A percentile compares a stretch with the other conserved stretches of the same genome.
These are phyloP conservation scores for Glossophaga mutica DNA, from an alignment of 2,797 vertebrate genomes.

Conservation along the genomic window DNA sequence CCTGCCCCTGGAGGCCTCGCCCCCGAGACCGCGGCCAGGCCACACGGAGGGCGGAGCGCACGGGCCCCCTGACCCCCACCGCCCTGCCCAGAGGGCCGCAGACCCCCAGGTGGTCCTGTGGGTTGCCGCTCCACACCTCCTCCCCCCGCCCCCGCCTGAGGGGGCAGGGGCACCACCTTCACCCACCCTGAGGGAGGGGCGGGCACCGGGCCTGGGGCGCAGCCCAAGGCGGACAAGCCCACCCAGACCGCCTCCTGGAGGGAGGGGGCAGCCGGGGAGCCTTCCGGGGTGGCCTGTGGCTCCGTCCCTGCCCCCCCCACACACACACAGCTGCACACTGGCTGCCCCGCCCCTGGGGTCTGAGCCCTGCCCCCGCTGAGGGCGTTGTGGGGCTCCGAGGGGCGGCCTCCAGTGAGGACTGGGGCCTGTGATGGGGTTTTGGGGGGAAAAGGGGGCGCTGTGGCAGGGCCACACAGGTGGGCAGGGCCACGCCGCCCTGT, in stretches of 20 bases:
- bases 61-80: background rate
- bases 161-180: too few relatives aligned
- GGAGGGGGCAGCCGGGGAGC: background rate
- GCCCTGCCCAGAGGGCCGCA: background rate
- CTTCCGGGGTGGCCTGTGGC: background rate
- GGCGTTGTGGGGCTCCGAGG: background rate
- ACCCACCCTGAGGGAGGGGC: fast-evolving
- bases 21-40: background rate
- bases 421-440: background rate
- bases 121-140: background rate
- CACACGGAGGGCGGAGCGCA: background rate
- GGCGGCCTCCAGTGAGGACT: background rate
- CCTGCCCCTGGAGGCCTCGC: background rate
- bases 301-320: background rate
- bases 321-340: background rate
- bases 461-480: too few relatives aligned
- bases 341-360: too few relatives aligned
- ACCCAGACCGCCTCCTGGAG: background rate
- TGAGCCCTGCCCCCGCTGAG: background rate
- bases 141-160: background rate
- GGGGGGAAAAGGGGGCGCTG: too few relatives aligned
- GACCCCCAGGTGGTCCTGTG: background rate
- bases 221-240: background rate
- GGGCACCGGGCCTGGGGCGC: background rate
- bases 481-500: too few relatives aligned